Evolutionary conservation across 2,888 invertebrate species (phyloP).

Genomic region (Aromia moschata): DNA sequence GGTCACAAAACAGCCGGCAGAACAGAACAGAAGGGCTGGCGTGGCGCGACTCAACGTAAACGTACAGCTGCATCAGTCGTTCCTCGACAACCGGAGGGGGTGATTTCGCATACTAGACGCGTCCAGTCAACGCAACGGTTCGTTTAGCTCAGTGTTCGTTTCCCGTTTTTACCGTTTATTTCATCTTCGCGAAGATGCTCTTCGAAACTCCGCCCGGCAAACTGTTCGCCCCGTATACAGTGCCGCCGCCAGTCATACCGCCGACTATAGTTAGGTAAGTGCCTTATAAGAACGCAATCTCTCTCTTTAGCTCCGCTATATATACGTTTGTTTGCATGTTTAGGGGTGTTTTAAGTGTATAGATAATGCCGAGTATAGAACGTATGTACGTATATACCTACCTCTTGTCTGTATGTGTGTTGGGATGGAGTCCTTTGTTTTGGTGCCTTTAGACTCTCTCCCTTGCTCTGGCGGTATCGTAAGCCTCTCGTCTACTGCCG

Average conservation of each 20-base stretch:
- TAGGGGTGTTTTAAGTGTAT: slow-evolving; percentile 14
- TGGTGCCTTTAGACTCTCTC: too few relatives aligned
- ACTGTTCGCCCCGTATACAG: slow-evolving; percentile 76
- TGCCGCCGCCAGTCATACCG: slow-evolving; percentile 72
- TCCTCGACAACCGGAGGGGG: slow-evolving; percentile 49
- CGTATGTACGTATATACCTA: slow-evolving; percentile 2
- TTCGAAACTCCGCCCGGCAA: slow-evolving; percentile 76
- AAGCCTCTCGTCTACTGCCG: background rate
- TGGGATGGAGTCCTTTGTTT: too few relatives aligned
- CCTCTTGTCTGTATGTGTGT: background rate
- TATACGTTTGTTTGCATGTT: slow-evolving; percentile 14
- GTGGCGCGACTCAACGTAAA: slow-evolving; percentile 40
- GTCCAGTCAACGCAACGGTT: slow-evolving; percentile 28
- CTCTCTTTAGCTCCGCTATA: background rate
- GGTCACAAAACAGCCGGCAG: slow-evolving; percentile 50
- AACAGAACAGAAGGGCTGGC: slow-evolving; percentile 36
- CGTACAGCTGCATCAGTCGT: slow-evolving; percentile 49
- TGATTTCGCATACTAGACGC: slow-evolving; percentile 47
- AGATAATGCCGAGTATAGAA: background rate
- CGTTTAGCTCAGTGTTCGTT: slow-evolving; percentile 25
- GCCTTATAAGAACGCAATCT: background rate
- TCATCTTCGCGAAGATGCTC: slow-evolving; percentile 65
- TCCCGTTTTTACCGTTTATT: slow-evolving; percentile 24
- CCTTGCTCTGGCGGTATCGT: background rate
- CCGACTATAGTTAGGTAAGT: slow-evolving; percentile 58